Base-by-base conservation (phyloP, 1,140 invertebrate genomes). In the Megathymus violae region DNA sequence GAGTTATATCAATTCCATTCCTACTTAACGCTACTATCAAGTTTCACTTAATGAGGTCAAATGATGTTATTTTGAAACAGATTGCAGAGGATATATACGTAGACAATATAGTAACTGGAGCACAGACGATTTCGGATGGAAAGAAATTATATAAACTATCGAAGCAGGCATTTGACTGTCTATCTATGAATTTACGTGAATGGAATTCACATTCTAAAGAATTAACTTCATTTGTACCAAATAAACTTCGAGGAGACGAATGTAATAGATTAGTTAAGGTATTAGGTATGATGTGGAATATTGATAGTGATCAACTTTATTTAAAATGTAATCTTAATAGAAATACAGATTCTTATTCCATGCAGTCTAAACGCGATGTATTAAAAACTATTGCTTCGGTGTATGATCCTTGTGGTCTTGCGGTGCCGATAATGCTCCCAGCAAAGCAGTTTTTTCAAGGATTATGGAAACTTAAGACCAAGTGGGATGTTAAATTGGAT, bases 1-100 rank as follows among this genome's bases (percentile, higher is more conserved):
- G 65, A 7, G 41, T 70, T 27, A 74, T 70, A 52, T 67, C 58
- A 10, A 74, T 58, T 51, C 66, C 68, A 27, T 74, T 71, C 44
- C 15, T 74, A 6, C 41, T 74, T 1, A 71, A 50, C 31, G 64
- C 68, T 3, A 64, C 64, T 4, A 67, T 74, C 6, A 67, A 40
- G 48, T 51, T 58, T 36, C 71, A 73, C 54, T 48, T 69, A 22
- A 36, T 11, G 14, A 38, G 40, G 14, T 38, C 50, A 3, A 27
- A 64, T n/a, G 48, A 59, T 9, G 31, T 41, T 15, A 27, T 51
- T 6, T 25, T 58, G 7, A 60, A 52, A 61, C n/a, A 50, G 17
- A 50, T 70, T 14, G 62, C 62, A 7, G 10, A 65, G 15, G 19
- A 69, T 19, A 60, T 62, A 34, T 70, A 70, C 61, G 67, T 74